A percentile compares a stretch with the other conserved stretches of the same genome.
These are phyloP conservation scores for Lanistes nyassanus DNA, from an alignment of 1,140 invertebrate species.

Conservation along the genomic window DNA sequence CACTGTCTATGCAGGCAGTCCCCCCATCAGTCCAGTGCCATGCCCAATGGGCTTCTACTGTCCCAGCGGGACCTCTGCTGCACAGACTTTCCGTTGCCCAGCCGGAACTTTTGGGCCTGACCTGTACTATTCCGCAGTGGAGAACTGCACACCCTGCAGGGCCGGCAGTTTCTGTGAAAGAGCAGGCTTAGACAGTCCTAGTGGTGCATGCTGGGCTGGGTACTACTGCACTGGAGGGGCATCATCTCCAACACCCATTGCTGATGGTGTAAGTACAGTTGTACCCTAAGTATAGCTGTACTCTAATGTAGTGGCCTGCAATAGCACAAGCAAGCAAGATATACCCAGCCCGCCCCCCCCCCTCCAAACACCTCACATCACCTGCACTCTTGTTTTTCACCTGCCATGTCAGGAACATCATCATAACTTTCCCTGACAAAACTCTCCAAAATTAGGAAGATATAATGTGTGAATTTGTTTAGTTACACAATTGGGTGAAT, in stretches of 20 bases:
- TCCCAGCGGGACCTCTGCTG: conserved; percentile 43
- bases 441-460: too few species aligned
- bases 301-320: too few species aligned
- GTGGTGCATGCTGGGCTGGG: conserved; percentile 56
- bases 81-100: conserved; percentile 54
- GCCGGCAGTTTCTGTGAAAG: conserved; percentile 58
- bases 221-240: conserved; percentile 60
- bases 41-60: conserved; percentile 63
- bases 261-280: conserved; percentile 46
- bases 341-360: too few species aligned
- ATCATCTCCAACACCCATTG: conserved; percentile 43
- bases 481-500: too few species aligned
- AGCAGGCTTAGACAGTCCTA: conserved; percentile 49
- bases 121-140: conserved; percentile 38
- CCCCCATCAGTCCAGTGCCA: conserved; percentile 51
- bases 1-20: conserved; percentile 40
- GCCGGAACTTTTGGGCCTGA: conserved; percentile 55
- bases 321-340: too few species aligned
- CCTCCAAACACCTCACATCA: background rate
- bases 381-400: background rate
- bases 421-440: too few species aligned
- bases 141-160: conserved; percentile 56
- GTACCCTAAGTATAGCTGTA: too few species aligned
- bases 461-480: too few species aligned
- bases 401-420: too few species aligned